A percentile compares a stretch with the other conserved stretches of the same genome.
Conservation (phyloP, 2,888 invertebrate species). For the Pachydiplax longipennis region DNA sequence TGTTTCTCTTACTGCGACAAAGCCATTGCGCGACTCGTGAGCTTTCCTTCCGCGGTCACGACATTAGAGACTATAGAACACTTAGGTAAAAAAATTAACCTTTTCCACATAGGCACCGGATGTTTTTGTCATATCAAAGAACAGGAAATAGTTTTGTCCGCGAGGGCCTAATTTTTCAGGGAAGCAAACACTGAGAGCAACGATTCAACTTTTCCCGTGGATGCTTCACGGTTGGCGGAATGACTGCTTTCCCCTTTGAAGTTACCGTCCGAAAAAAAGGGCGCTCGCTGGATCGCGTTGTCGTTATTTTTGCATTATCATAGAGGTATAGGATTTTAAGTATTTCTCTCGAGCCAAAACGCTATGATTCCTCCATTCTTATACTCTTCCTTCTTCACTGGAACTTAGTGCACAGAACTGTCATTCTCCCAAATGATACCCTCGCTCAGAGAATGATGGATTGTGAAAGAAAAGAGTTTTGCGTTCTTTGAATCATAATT, state of each 20-base stretch:
- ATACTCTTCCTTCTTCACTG: no score
- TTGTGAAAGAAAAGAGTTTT: no score
- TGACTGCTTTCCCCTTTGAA: not conserved
- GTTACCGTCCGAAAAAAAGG: not conserved
- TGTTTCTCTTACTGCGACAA: no score
- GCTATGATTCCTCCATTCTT: no score
- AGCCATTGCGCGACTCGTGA: no score
- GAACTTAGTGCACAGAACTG: no score
- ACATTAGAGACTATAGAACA: not conserved
- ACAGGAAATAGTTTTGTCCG: not conserved
- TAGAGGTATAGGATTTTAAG: not conserved
- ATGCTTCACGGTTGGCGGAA: not conserved
- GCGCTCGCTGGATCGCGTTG: not conserved
- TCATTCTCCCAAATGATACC: no score
- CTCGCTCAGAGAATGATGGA: no score
- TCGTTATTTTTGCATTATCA: not conserved
- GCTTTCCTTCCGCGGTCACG: not conserved
- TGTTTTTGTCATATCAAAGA: not conserved
- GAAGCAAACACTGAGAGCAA: not conserved
- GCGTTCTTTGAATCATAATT: no score
- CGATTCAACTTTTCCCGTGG: not conserved
- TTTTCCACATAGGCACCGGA: not conserved
- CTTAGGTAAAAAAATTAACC: not conserved
- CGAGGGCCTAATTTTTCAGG: not conserved
- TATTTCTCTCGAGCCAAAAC: not conserved